phyloP scores from a whole-genome alignment of 2,888 invertebrate species.

The Electrophaes corylata region DNA sequence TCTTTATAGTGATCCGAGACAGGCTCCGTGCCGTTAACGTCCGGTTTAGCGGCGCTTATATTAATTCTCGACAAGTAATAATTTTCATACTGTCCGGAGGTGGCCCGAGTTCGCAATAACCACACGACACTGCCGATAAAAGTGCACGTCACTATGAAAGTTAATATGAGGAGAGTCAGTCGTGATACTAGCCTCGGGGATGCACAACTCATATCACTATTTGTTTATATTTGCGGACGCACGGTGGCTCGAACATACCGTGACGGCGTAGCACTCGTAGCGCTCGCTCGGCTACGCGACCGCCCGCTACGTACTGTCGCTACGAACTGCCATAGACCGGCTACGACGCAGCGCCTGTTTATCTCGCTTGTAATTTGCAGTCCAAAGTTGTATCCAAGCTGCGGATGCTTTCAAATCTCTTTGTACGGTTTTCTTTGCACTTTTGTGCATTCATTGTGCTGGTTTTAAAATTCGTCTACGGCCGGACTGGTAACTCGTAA shows the following conservation, averaged over 20 bases:
- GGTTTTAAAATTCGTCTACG: conserved; percentile 61
- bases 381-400: conserved; percentile 73
- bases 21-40: conserved; percentile 64
- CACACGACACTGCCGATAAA: conserved; percentile 79
- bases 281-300: conserved; percentile 62
- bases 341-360: conserved; percentile 57
- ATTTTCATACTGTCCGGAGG: conserved; percentile 77
- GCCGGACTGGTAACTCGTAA: conserved; percentile 45
- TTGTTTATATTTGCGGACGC: conserved; percentile 75
- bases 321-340: conserved; percentile 68
- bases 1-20: conserved; percentile 78
- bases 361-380: conserved; percentile 77
- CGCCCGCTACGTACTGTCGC: conserved; percentile 64
- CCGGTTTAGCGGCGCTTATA: conserved; percentile 71
- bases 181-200: conserved; percentile 73
- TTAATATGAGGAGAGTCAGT: conserved; percentile 76
- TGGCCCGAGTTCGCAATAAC: conserved; percentile 71
- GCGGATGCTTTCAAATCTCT: conserved; percentile 79
- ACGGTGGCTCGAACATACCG: conserved; percentile 74
- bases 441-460: conserved; percentile 71
- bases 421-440: conserved; percentile 74
- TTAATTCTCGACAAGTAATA: conserved; percentile 84
- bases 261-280: conserved; percentile 64
- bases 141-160: conserved; percentile 75
- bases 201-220: conserved; percentile 83